phyloP scores from a whole-genome alignment of 2,888 invertebrate species.

The Mechanitis messenoides region DNA sequence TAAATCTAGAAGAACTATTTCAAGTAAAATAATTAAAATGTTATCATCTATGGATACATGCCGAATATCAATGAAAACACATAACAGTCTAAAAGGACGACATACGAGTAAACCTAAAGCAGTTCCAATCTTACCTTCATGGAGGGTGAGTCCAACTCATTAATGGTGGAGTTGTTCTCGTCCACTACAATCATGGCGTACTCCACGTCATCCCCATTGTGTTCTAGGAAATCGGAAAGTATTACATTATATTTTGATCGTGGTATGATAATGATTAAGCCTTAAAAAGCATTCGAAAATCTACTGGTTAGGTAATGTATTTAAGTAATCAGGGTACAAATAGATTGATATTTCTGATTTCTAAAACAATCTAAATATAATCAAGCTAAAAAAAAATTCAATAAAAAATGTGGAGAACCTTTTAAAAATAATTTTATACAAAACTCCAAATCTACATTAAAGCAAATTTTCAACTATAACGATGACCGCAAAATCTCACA shows the following conservation, averaged over 20 bases:
- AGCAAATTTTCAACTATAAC: not conserved
- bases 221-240: conserved; percentile 49
- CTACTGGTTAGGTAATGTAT: conserved; percentile 7
- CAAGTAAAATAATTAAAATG: not conserved
- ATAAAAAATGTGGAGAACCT: conserved; percentile 8
- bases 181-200: conserved; percentile 94
- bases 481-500: conserved; percentile 2
- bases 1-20: not conserved
- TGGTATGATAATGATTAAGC: conserved; percentile 61
- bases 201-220: conserved; percentile 86
- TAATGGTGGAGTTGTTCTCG: conserved; percentile 89
- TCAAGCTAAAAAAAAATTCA: conserved; percentile 5
- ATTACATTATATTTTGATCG: conserved; percentile 12
- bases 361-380: not conserved
- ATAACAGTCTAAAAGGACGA: not conserved
- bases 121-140: conserved; percentile 81
- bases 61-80: conserved; percentile 12
- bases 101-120: conserved; percentile 9
- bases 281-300: conserved; percentile 50
- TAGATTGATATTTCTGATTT: not conserved
- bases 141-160: conserved; percentile 89
- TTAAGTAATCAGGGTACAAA: not conserved
- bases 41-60: conserved; percentile 2
- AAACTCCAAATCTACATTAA: not conserved
- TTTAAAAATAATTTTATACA: conserved; percentile 30